Base-by-base conservation (phyloP, 1,140 invertebrate species). In the Tyrophagus putrescentiae region DNA sequence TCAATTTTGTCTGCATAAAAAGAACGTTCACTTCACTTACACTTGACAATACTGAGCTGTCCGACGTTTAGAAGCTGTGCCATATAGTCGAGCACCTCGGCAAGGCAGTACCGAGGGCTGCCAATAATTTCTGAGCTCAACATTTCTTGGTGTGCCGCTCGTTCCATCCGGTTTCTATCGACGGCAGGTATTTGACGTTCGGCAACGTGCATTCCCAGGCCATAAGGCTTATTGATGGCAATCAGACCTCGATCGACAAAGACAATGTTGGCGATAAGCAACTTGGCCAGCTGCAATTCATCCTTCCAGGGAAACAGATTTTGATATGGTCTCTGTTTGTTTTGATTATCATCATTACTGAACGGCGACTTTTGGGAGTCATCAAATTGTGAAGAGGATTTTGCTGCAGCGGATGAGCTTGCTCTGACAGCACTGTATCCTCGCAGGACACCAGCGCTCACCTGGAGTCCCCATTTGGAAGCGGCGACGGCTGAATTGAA, bases 271-370 rank as follows among this genome's bases (percentile, higher is more conserved):
- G 31, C 34, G 2, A 7, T 28, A 13, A 62, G 39, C 31, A 61
- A 16, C 29, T 45, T n/a, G 21, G 29, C 31, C 5, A 62, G 39
- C 16, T 62, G 41, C 18, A 36, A 21, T 28, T 64, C 7, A 28
- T 7, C 28, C 9, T 36, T 62, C 61, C 61, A 62, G n/a, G 13
- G 7, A 33, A 34, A 62, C 4, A 62, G 41, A 36, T 62, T 62
- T 18, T 48, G 21, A 57, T 57, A 60, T 39, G 54, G 54, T 53
- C 42, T 32, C 13, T 7, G 7, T 50, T 9, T 70, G 70, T 62
- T 39, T 39, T 39, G 13, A 39, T 39, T 13, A 13, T 39, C 21
- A 39, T 39, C 13, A 39, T 39, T n/a, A n/a, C n/a, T n/a, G n/a
- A n/a, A n/a, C n/a, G n/a, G n/a, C n/a, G n/a, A n/a, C n/a, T n/a